Percentiles rank a stretch among this genome's conserved stretches.
phyloP scores from a whole-genome alignment of 2,888 invertebrate genomes.

The Sepioteuthis lessoniana region DNA sequence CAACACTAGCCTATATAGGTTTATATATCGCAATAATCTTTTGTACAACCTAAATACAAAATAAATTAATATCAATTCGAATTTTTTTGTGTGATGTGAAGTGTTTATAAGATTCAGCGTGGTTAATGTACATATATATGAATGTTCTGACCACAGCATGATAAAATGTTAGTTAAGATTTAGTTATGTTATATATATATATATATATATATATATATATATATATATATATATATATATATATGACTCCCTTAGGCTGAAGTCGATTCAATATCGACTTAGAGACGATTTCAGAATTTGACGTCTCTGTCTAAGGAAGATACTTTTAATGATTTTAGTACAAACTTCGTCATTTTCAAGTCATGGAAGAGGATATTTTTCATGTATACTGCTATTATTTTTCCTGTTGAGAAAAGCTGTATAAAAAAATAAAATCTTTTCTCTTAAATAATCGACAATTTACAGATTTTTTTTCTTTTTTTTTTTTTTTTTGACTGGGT shows the following conservation, averaged over 20 bases:
- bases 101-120: neutral
- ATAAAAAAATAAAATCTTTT: neutral
- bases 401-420: neutral
- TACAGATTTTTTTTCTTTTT: neutral
- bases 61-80: neutral
- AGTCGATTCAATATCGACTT: neutral
- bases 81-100: neutral
- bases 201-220: no score
- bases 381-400: neutral
- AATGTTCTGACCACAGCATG: neutral
- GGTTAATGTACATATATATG: neutral
- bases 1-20: neutral
- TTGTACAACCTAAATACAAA: neutral
- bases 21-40: slow-evolving; percentile 17
- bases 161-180: neutral
- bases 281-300: neutral
- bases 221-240: neutral
- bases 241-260: neutral
- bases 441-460: neutral
- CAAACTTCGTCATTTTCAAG: neutral
- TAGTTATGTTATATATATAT: neutral
- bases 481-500: no score
- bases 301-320: neutral
- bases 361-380: neutral
- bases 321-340: neutral